phyloP scores from a whole-genome alignment of 2,888 invertebrate genomes.

The Ellobium chinense region DNA sequence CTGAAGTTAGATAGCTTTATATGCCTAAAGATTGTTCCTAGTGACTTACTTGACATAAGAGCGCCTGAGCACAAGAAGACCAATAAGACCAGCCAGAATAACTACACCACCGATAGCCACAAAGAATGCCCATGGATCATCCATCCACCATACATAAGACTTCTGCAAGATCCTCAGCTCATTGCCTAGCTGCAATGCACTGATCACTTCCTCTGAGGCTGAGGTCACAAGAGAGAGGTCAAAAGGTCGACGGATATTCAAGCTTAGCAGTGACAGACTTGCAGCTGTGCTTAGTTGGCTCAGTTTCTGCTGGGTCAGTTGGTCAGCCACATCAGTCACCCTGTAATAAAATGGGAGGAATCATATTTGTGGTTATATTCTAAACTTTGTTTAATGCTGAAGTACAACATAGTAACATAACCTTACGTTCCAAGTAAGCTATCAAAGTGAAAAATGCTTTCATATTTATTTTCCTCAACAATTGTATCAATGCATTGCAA shows the following conservation, averaged over 20 bases:
- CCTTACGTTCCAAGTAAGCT: too few species aligned
- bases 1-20: too few species aligned
- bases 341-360: too few species aligned
- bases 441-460: too few species aligned
- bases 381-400: too few species aligned
- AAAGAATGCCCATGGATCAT: constrained; percentile 91
- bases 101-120: constrained; percentile 93
- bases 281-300: neutral
- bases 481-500: too few species aligned
- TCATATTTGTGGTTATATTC: neutral
- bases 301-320: too few species aligned
- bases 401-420: too few species aligned
- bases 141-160: constrained; percentile 69
- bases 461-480: too few species aligned
- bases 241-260: constrained; percentile 52
- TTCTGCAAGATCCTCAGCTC: constrained; percentile 52
- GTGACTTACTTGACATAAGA: constrained; percentile 95
- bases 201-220: constrained; percentile 30
- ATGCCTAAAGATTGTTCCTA: too few species aligned
- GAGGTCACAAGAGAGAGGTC: constrained; percentile 41
- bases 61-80: constrained; percentile 94
- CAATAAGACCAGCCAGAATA: constrained; percentile 90
- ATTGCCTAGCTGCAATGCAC: constrained; percentile 37
- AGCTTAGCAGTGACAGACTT: neutral
- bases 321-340: too few species aligned